Evolutionary conservation across 1,140 invertebrate species (phyloP).

Genomic region (Luehdorfia chinensis): DNA sequence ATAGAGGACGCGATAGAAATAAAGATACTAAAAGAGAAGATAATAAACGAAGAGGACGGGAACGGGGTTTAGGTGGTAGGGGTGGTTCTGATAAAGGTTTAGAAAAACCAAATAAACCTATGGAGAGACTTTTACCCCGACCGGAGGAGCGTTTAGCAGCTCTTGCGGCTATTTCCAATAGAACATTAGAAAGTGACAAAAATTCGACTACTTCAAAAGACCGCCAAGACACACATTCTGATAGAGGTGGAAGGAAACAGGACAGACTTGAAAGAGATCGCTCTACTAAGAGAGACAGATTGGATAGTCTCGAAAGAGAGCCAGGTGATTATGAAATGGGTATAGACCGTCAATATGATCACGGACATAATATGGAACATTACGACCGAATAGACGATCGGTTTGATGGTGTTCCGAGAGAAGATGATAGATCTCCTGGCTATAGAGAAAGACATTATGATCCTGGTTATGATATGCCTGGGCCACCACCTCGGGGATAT

Average conservation of each 20-base stretch:
- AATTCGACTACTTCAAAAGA: conserved; percentile 70
- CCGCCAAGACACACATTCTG: conserved; percentile 68
- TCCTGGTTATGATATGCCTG: conserved; percentile 66
- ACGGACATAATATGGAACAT: conserved; percentile 64
- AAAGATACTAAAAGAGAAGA: conserved; percentile 72
- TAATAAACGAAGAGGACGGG: conserved; percentile 59
- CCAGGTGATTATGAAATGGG: conserved; percentile 69
- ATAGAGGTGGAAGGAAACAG: conserved; percentile 68
- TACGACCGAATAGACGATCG: conserved; percentile 72
- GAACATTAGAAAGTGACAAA: conserved; percentile 68
- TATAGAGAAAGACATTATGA: conserved; percentile 74
- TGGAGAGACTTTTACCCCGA: conserved; percentile 70
- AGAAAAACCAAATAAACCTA: conserved; percentile 75
- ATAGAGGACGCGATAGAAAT: conserved; percentile 80
- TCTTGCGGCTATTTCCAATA: conserved; percentile 72
- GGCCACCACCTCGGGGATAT: conserved; percentile 65
- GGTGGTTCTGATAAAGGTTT: conserved; percentile 68
- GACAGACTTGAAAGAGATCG: conserved; percentile 68
- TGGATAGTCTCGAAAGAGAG: conserved; percentile 71
- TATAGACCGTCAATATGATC: conserved; percentile 68
- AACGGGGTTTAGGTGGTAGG: conserved; percentile 60
- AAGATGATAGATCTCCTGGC: conserved; percentile 68
- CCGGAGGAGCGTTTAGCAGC: conserved; percentile 73
- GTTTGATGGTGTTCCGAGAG: conserved; percentile 64
- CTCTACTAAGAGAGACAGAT: conserved; percentile 63